A percentile compares a stretch with the other conserved stretches of the same genome.
Conservation (phyloP, 2,888 invertebrate genomes). For the Acrocyrtus sp. region DNA sequence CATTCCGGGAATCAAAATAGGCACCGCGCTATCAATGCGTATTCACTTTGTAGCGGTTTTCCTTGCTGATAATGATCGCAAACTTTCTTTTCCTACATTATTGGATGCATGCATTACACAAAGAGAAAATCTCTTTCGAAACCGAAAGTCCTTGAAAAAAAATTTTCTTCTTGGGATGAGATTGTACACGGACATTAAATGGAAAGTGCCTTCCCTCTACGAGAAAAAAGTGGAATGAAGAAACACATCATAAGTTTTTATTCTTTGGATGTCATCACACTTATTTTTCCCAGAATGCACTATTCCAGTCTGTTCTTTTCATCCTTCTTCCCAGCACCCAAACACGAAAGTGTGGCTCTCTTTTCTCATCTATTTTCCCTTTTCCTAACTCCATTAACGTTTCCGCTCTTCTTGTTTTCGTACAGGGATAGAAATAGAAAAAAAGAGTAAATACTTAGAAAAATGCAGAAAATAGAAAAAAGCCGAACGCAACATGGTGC, state of each 20-base stretch:
- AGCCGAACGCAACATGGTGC: conserved; percentile 40
- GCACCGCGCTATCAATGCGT: no score
- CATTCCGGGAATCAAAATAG: no score
- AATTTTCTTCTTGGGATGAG: no score
- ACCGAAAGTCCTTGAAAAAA: conserved; percentile 42
- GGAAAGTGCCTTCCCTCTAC: conserved; percentile 6
- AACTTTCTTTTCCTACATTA: no score
- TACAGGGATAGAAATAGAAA: conserved; percentile 22
- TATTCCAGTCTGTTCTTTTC: no score
- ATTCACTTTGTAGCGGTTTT: no score
- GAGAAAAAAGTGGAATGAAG: background rate
- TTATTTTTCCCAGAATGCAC: conserved; percentile 45
- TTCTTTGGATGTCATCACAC: conserved; percentile 41
- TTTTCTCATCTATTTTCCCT: background rate
- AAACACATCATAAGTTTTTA: conserved; percentile 42
- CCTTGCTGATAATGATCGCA: no score
- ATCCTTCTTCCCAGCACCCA: background rate
- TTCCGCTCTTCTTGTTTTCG: conserved; percentile 36
- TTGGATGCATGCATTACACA: no score
- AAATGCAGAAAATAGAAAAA: conserved; percentile 3
- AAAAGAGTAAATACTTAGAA: conserved; percentile 34
- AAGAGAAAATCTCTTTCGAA: no score
- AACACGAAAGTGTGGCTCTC: background rate
- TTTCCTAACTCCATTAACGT: conserved; percentile 16
- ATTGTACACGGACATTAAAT: conserved; percentile 19